These are phyloP conservation scores for Halichoeres trimaculatus DNA, from an alignment of 2,113 vertebrate species.

Conservation along the genomic window DNA sequence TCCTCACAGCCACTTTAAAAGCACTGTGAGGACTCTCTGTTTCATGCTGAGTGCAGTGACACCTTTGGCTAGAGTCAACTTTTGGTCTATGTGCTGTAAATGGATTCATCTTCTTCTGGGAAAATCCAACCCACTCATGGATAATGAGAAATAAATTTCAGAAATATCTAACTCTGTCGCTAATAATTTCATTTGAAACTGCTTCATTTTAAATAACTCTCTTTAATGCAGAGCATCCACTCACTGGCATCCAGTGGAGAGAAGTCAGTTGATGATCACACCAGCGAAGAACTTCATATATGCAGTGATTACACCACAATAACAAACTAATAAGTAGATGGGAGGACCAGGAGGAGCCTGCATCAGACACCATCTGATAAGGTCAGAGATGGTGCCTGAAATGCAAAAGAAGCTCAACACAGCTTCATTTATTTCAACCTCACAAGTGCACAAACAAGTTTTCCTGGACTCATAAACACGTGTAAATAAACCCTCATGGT, in stretches of 20 bases:
- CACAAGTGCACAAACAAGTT: constrained; percentile 10
- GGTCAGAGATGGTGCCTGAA: constrained; percentile 6
- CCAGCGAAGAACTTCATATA: neutral
- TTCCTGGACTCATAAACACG: constrained; percentile 33
- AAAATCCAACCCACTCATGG: no score
- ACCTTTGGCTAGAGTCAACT: no score
- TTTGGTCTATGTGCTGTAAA: no score
- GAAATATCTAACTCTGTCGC: no score
- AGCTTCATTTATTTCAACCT: constrained; percentile 20
- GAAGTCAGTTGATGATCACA: neutral
- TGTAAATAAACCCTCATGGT: constrained; percentile 20
- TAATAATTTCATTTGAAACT: no score
- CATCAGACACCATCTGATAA: constrained; percentile 13
- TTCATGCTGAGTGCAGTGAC: no score
- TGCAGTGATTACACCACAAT: constrained; percentile 11
- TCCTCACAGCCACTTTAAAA: no score
- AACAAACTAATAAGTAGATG: constrained; percentile 16
- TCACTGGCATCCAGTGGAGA: neutral
- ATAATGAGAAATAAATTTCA: no score
- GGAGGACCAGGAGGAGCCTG: constrained; percentile 18
- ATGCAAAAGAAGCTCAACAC: constrained; percentile 17
- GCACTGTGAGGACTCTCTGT: no score
- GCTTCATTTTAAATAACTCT: no score
- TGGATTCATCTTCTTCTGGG: no score
- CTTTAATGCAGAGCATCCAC: no score